Evolutionary conservation across 2,888 invertebrate genomes (phyloP), one percentile per base, ranked within the genome.

Genomic region (Parnassius glacialis): DNA sequence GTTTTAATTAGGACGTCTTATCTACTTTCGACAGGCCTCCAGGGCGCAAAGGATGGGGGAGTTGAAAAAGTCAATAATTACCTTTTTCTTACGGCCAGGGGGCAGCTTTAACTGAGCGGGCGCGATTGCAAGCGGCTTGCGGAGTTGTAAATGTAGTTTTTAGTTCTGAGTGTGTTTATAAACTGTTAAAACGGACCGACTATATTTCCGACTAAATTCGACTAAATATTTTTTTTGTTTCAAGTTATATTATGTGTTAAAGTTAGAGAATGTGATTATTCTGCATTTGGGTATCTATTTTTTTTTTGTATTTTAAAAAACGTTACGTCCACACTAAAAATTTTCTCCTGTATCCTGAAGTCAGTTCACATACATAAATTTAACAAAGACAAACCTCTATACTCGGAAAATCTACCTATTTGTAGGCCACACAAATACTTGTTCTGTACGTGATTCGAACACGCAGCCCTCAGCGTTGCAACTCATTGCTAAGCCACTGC

Each of bases 61-160:
- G 48, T 61, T 67, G 63, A 66, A 66, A 67, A 67, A 67, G 67
- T 67, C 67, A 67, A 67, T 67, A 67, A 67, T 66, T 66, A 65
- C 67, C 64, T 66, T 64, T 65, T 60, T 44, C 50, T 45, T 54
- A 25, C 62, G 53, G 61, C 51, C 59, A 51, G 48, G 16, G 47
- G 13, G 10, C 13, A 9, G 48, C 55, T 59, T 62, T 62, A n/a
- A 59, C 62, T 66, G 64, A 51, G 16, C 42, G 48, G 16, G 50
- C 41, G 57, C 43, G 54, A 47, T 50, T 13, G 61, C 9, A 16
- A 51, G 43, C 20, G 54, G 50, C 45, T 62, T 44, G 43, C 43
- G 53, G 34, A 41, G 25, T 47, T 45, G 10, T 16, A 12, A 45
- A 43, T 47, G 53, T 44, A 50, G 62, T 48, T 62, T 62, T 50